Base-by-base conservation (phyloP, 92 coral and sea anemone species). In the Chrysogorgia sp. region DNA sequence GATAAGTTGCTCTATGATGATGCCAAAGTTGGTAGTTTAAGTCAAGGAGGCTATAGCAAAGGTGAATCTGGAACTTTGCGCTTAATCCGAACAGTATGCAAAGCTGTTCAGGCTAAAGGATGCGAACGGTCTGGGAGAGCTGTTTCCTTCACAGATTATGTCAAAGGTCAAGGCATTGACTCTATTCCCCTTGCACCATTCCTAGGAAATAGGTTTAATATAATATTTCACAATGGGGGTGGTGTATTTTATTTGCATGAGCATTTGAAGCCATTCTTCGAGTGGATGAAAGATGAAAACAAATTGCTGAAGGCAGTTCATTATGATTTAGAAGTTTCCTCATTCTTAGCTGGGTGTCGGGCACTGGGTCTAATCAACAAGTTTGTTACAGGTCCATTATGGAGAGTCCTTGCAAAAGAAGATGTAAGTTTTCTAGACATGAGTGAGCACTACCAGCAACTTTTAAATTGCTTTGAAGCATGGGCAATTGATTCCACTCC, bases 401-500 rank as follows among this genome's bases (percentile, higher is more conserved):
- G 84, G 84, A 25, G 84, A 30, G 77, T 80, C 43, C 49, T 80
- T 24, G 84, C 33, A 24, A 68, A 57, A 34, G 40, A 68, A 33
- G 68, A 56, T 56, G 78, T 80, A 22, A 47, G 67, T 69, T 28
- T 58, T 7, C 35, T 79, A 7, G 83, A 24, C n/a, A 48, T 77
- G 72, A 77, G 61, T 45, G 43, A 26, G 56, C 7, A 25, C n/a
- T 80, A 80, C 67, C 77, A 52, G 43, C 32, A 52, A 29, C 67
- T 80, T 19, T 49, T 37, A 19, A 56, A 61, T 22, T 67, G 77
- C 40, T 68, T 80, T 67, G 67, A 67, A 80, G 37, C 12, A 20
- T 80, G 78, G 77, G 45, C 84, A 23, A 14, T 24, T n/a, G 84
- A 67, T 57, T 61, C 84, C 28, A 34, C 68, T 21, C 84, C 77